Percentiles rank a stretch among this genome's conserved stretches.
Evolutionary conservation across 2,113 vertebrate genomes (phyloP).

Genomic region (Campylomormyrus numenius): DNA sequence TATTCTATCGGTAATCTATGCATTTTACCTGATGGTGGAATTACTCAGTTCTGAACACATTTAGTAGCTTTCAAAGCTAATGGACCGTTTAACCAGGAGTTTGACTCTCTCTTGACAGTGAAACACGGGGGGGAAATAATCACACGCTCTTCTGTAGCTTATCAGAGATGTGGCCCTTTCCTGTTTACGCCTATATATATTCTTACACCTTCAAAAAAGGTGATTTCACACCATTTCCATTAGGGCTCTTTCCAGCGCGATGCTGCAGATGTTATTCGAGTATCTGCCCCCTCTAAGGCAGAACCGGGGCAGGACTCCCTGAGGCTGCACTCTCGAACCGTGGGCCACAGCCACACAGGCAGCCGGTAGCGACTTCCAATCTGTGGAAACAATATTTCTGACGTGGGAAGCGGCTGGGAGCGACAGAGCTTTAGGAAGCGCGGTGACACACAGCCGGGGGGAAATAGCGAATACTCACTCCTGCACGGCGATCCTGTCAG

Average conservation of each 20-base stretch:
- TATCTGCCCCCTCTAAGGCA: neutral
- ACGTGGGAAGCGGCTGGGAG: neutral
- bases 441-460: neutral
- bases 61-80: neutral
- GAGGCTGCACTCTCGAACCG: neutral
- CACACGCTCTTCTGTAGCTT: neutral
- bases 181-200: slow-evolving; percentile 38
- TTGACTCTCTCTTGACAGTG: neutral
- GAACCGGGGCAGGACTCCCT: neutral
- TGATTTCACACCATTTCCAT: neutral
- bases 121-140: neutral
- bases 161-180: slow-evolving; percentile 23
- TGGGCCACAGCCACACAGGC: neutral
- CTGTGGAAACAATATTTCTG: neutral
- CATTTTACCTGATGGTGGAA: neutral
- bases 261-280: neutral
- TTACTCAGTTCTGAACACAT: neutral
- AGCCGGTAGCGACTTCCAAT: neutral
- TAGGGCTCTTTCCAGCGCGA: neutral
- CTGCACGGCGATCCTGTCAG: neutral
- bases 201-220: slow-evolving; percentile 22
- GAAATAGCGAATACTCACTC: neutral
- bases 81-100: neutral
- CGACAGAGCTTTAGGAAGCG: neutral
- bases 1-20: neutral